phyloP scores from a whole-genome alignment of 2,113 vertebrate genomes.

The Cyanocitta stelleri region DNA sequence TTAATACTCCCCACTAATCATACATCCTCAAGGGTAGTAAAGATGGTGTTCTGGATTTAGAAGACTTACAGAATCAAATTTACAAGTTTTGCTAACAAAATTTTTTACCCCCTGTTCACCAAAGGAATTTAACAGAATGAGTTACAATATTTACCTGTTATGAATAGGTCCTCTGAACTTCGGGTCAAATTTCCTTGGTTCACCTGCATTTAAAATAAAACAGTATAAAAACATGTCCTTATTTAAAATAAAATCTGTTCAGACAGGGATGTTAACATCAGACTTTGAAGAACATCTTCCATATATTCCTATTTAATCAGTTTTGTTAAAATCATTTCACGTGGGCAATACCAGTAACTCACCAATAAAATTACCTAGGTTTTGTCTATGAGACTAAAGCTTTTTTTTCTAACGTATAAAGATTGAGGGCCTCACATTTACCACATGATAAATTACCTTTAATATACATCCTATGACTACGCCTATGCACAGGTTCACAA shows the following conservation, averaged over 20 bases:
- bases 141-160: conserved; percentile 79
- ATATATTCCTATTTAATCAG: not conserved
- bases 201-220: conserved; percentile 83
- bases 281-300: not conserved
- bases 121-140: not conserved
- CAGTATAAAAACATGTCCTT: conserved; percentile 22
- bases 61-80: not conserved
- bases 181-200: conserved; percentile 86
- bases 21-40: not conserved
- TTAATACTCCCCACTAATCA: not conserved
- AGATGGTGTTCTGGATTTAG: not conserved
- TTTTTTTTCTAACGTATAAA: not conserved
- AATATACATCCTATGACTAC: not conserved
- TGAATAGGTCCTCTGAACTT: conserved; percentile 89
- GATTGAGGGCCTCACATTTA: not conserved
- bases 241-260: not conserved
- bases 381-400: not conserved
- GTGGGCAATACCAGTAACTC: not conserved
- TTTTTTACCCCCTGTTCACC: not conserved
- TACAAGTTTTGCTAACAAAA: not conserved
- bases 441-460: not conserved
- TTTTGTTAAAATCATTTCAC: not conserved
- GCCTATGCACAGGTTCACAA: not conserved
- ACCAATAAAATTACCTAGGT: not conserved
- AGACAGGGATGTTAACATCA: not conserved